Evolutionary conservation across 2,797 vertebrate species (phyloP).

Genomic region (Thalassophryne amazonica): DNA sequence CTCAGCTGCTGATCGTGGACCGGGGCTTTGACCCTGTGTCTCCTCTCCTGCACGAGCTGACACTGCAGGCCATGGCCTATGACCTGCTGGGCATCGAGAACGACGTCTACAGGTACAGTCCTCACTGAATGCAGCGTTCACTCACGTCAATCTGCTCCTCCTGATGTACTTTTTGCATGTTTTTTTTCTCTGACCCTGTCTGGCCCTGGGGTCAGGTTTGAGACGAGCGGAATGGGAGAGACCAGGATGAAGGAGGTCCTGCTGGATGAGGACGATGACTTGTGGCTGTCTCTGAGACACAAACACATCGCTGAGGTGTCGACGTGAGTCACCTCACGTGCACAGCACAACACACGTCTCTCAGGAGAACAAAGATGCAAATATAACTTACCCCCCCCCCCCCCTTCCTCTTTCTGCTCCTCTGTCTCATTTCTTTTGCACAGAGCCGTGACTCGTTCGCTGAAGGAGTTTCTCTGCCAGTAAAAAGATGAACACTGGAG

Average conservation of each 20-base stretch:
- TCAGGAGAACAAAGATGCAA: not conserved
- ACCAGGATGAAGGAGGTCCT: slow-evolving; percentile 90
- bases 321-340: slow-evolving; percentile 81
- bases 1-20: slow-evolving; percentile 94
- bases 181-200: not conserved
- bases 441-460: slow-evolving; percentile 94
- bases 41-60: slow-evolving; percentile 92
- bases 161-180: not conserved
- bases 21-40: slow-evolving; percentile 91
- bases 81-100: slow-evolving; percentile 94
- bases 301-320: slow-evolving; percentile 98
- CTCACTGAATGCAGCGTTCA: too few species aligned
- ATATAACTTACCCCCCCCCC: not conserved
- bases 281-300: slow-evolving; percentile 92
- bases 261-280: slow-evolving; percentile 93
- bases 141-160: too few species aligned
- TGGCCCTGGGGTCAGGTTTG: slow-evolving; percentile 78
- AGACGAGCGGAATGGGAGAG: slow-evolving; percentile 95
- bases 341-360: not conserved
- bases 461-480: slow-evolving; percentile 98
- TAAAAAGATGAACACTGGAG: slow-evolving; percentile 98
- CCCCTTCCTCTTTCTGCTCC: not conserved
- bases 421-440: not conserved
- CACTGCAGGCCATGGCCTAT: slow-evolving; percentile 96
- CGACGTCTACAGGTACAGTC: slow-evolving; percentile 89